Base-by-base conservation (phyloP, 2,888 invertebrate genomes). In the Sabellastarte sp. region DNA sequence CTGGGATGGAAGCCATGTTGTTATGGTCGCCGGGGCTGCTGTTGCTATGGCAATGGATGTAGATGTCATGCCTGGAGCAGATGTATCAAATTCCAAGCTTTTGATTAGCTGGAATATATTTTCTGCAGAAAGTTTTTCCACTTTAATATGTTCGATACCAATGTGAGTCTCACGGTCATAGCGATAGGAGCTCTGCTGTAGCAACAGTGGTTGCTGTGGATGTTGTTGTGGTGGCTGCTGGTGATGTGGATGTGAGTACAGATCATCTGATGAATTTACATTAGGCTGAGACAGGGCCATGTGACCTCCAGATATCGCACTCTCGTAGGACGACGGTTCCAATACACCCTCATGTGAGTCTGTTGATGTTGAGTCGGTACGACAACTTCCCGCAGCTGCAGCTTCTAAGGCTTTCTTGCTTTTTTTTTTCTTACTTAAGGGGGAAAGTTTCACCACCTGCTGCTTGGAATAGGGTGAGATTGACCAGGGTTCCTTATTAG, bases 281-380 rank as follows among this genome's bases (percentile, higher is more conserved):
- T n/a, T n/a, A n/a, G n/a, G 10, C n/a, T n/a, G 57, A 20, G 15
- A 51, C 55, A 31, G 31, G 4, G 26, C 28, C 26, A 15, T 33
- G 4, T 15, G 28, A 15, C 30, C n/a, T 24, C 26, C 63, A 52
- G 30, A 30, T 32, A 66, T 66, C 5, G 64, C 68, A 10, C 20
- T 63, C 50, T 71, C 68, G 51, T 71, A 71, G 20, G 69, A 68
- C 1, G 71, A 69, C n/a, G n/a, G n/a, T 31, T 70, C 70, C 5
- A 63, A 24, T 3, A 51, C 55, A 4, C 29, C 4, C 26, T 26
- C 29, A 28, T 5, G 5, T 30, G 50, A 59, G 26, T 32, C 26
- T 3, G 24, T n/a, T 60, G 50, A 53, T 50, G 53, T 30, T 32
- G 32, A 26, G 53, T 55, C 33, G 32, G 31, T 41, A 2, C 24